Percentiles rank a stretch among this genome's conserved stretches.
phyloP scores from a whole-genome alignment of 2,797 vertebrate species.

The Pangasius djambal region DNA sequence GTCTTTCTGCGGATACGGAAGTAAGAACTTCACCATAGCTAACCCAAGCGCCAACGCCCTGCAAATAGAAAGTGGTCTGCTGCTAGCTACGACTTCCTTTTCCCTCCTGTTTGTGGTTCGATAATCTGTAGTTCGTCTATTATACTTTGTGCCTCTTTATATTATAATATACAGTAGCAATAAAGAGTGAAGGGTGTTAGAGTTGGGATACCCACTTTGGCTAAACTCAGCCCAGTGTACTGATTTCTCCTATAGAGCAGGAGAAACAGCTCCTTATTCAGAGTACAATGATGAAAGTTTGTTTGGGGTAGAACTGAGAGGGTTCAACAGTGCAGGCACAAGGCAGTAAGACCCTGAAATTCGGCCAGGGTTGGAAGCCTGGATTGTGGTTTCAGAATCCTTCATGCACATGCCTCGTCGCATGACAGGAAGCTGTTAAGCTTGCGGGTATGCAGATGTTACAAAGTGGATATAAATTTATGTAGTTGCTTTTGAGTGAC shows the following conservation, averaged over 20 bases:
- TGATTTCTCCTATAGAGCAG: background rate
- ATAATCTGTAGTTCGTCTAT: conserved; percentile 29
- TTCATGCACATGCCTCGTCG: conserved; percentile 64
- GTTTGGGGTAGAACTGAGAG: conserved; percentile 6
- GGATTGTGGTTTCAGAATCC: conserved; percentile 58
- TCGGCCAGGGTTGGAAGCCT: conserved; percentile 57
- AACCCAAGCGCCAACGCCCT: conserved; percentile 47
- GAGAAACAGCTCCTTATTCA: conserved; percentile 21
- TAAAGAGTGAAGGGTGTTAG: background rate
- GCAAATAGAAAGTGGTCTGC: conserved; percentile 20
- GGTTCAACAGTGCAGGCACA: conserved; percentile 22
- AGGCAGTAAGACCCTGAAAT: conserved; percentile 54
- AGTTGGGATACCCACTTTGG: background rate
- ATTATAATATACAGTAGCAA: background rate
- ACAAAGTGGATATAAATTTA: background rate
- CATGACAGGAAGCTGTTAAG: conserved; percentile 73
- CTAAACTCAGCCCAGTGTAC: background rate
- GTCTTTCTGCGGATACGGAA: conserved; percentile 38
- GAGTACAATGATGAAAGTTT: background rate
- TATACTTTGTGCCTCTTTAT: conserved; percentile 16
- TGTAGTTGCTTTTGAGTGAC: background rate
- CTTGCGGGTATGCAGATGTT: conserved; percentile 36
- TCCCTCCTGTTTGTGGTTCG: conserved; percentile 39
- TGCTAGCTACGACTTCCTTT: conserved; percentile 44
- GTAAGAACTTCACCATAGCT: conserved; percentile 35